Conservation (phyloP, 2,888 invertebrate genomes). For the Gisinianus flammeolus region DNA sequence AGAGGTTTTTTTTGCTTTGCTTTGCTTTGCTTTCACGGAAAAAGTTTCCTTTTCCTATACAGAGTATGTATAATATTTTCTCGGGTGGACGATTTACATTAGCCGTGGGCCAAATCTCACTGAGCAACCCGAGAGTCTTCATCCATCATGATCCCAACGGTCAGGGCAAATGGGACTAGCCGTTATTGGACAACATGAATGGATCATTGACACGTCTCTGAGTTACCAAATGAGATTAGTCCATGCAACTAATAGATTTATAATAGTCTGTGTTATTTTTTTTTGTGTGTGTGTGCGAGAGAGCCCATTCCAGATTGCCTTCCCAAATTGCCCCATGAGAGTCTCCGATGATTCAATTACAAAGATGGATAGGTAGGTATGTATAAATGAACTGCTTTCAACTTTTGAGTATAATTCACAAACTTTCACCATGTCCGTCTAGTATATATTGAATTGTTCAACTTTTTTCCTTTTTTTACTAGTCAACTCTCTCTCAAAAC, state of each 20-base stretch:
- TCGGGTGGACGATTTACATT: constrained; percentile 51
- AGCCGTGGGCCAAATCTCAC: constrained; percentile 60
- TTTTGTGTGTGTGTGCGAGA: too few species aligned
- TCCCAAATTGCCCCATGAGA: too few species aligned
- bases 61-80: not conserved
- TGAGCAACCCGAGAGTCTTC: constrained; percentile 58
- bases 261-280: too few species aligned
- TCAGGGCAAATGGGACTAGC: constrained; percentile 36
- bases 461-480: too few species aligned
- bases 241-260: constrained; percentile 60
- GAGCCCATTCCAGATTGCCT: too few species aligned
- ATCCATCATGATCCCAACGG: constrained; percentile 29
- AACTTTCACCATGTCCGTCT: too few species aligned
- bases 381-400: too few species aligned
- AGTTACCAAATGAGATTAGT: constrained; percentile 99
- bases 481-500: too few species aligned
- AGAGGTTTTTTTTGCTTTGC: constrained; percentile 12
- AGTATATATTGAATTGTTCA: too few species aligned
- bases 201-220: constrained; percentile 71
- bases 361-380: too few species aligned
- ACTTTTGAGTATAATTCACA: too few species aligned
- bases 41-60: not conserved
- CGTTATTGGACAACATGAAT: constrained; percentile 22
- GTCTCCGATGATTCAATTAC: too few species aligned
- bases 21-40: not conserved